A percentile compares a stretch with the other conserved stretches of the same genome.
These are phyloP conservation scores for Gadus chalcogrammus DNA, from an alignment of 2,113 vertebrate genomes.

Conservation along the genomic window DNA sequence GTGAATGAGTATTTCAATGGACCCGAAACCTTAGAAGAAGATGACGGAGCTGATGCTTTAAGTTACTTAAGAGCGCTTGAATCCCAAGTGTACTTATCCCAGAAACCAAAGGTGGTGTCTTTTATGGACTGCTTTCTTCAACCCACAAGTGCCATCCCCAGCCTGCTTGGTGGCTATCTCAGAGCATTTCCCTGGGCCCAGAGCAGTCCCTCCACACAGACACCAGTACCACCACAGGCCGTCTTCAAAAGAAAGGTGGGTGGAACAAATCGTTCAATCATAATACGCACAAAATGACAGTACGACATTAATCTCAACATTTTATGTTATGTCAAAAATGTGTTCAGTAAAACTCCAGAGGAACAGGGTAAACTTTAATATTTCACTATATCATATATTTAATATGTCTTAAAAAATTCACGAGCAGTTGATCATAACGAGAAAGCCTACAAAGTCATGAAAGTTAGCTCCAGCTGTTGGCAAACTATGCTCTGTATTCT, in stretches of 20 bases:
- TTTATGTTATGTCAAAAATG: too few relatives aligned
- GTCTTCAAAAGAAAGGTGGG: conserved; percentile 52
- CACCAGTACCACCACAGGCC: background rate
- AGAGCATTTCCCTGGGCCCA: conserved; percentile 16
- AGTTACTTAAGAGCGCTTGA: background rate
- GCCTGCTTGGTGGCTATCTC: conserved; percentile 44
- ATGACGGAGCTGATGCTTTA: conserved; percentile 7
- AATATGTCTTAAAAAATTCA: too few relatives aligned
- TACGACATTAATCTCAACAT: too few relatives aligned
- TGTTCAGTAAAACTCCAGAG: too few relatives aligned
- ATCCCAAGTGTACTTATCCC: background rate
- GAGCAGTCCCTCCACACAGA: conserved; percentile 5
- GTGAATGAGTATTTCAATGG: conserved; percentile 68
- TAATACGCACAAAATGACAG: too few relatives aligned
- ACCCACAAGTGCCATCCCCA: conserved; percentile 49
- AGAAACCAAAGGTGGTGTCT: conserved; percentile 29
- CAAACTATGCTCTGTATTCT: background rate
- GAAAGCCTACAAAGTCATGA: too few relatives aligned
- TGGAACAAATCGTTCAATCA: background rate
- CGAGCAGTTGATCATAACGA: too few relatives aligned
- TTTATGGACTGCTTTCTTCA: conserved; percentile 55
- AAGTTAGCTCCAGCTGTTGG: too few relatives aligned
- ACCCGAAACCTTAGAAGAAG: conserved; percentile 28
- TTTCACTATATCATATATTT: too few relatives aligned
- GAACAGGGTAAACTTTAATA: too few relatives aligned